Percentiles rank a stretch among this genome's conserved stretches.
These are phyloP conservation scores for Ctenodactylus gundi DNA, from an alignment of 2,113 vertebrate genomes.

Conservation along the genomic window DNA sequence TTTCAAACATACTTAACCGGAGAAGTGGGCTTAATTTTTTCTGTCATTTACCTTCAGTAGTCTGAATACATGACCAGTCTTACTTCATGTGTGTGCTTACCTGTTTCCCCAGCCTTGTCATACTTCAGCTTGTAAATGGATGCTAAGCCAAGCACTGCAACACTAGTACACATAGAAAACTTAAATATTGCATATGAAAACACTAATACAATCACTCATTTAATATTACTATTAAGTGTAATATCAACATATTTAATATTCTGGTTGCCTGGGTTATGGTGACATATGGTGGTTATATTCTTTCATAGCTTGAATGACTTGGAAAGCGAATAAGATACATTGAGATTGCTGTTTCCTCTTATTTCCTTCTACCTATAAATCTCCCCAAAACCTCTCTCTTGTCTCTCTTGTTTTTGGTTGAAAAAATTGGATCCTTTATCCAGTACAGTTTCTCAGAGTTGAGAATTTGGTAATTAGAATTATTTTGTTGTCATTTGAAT, in stretches of 20 bases:
- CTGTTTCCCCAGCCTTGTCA: neutral
- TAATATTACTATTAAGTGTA: neutral
- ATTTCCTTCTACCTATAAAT: neutral
- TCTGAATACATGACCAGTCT: neutral
- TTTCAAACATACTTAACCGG: conserved; percentile 11
- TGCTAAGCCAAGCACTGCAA: neutral
- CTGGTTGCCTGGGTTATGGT: neutral
- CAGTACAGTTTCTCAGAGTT: neutral
- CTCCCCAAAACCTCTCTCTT: neutral
- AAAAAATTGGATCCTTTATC: neutral
- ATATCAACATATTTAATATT: conserved; percentile 12
- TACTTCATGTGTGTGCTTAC: neutral
- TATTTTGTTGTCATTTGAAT: neutral
- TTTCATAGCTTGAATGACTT: neutral
- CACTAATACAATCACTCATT: neutral
- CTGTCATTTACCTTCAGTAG: neutral
- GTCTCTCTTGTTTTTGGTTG: conserved; percentile 22
- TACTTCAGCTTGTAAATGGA: neutral
- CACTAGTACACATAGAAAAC: neutral
- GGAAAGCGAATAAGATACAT: neutral
- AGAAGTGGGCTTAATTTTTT: neutral
- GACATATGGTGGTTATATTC: neutral
- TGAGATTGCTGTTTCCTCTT: neutral
- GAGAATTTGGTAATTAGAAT: neutral
- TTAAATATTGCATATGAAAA: neutral